Percentiles rank a stretch among this genome's conserved stretches.
phyloP scores from a whole-genome alignment of 2,797 vertebrate species.

The Percopsis omiscomaycus region DNA sequence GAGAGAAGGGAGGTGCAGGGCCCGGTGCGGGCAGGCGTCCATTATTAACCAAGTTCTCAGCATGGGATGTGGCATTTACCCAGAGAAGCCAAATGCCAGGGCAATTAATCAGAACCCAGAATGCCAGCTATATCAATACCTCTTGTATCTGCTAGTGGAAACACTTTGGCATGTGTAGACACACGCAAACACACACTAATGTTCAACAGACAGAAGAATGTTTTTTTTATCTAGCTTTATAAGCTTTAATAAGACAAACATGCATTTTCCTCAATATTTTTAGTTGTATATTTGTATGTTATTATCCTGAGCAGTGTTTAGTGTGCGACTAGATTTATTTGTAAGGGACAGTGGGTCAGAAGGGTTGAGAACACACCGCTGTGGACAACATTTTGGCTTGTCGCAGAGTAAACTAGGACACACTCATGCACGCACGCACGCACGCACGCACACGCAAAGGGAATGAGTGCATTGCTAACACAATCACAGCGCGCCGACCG shows the following conservation, averaged over 20 bases:
- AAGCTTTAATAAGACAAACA: too few relatives aligned
- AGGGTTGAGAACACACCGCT: not conserved
- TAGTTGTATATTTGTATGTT: not conserved
- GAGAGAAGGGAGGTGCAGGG: constrained; percentile 22
- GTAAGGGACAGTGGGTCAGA: not conserved
- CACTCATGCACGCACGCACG: not conserved
- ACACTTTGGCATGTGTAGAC: constrained; percentile 23
- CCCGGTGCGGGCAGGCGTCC: constrained; percentile 56
- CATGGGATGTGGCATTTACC: constrained; percentile 70
- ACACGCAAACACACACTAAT: not conserved
- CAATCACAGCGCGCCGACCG: constrained; percentile 41
- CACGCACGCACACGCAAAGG: not conserved
- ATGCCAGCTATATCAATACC: constrained; percentile 68
- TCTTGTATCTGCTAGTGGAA: constrained; percentile 27
- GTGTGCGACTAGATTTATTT: not conserved
- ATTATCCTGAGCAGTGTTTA: not conserved
- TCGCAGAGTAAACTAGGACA: constrained; percentile 20
- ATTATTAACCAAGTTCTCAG: constrained; percentile 59
- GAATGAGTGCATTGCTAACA: constrained; percentile 57
- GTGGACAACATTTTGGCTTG: constrained; percentile 22
- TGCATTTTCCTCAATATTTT: too few relatives aligned
- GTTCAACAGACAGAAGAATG: not conserved
- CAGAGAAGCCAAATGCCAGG: constrained; percentile 70
- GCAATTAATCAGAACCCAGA: constrained; percentile 72
- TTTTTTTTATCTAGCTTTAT: too few relatives aligned